Evolutionary conservation across 2,113 vertebrate species (phyloP), one percentile per base, ranked within the genome.

Genomic region (Pomatostomus ruficeps): DNA sequence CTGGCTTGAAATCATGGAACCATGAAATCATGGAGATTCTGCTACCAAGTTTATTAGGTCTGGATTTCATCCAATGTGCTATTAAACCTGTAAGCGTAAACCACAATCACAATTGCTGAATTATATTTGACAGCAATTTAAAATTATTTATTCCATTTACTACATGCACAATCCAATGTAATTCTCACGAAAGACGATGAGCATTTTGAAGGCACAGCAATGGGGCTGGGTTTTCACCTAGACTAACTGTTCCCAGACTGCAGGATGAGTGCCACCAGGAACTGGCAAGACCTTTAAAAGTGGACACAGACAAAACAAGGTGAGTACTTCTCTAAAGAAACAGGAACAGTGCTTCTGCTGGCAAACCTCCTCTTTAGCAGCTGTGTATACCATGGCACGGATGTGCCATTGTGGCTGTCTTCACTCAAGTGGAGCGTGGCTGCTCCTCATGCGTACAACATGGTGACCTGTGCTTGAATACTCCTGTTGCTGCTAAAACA

Each of bases 361-460:
- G 20, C 31, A 75, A 46, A 38, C 0, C 0, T 59, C 33, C 36
- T 45, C 28, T 43, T 68, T 57, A 20, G 12, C 7, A 4, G 14
- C 51, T 12, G 10, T 6, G 1, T 11, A 15, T 35, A 18, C 13
- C 7, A 26, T 0, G 3, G n/a, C 63, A 24, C 0, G 1, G 35
- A 54, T 0, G 0, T 12, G 15, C 31, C 2, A 1, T 21, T 2
- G 0, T 2, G 20, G 25, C 68, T 54, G 40, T 52, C 55, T 54
- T 54, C 26, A 14, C 14, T 28, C 1, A 1, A 9, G 17, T 1
- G 10, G 33, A 35, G 24, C 12, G 1, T 11, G 29, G 25, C 22
- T 67, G 15, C 21, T 78, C 17, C 25, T 85, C 40, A 11, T 4
- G 13, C 9, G 6, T 45, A 21, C 1, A 3, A 5, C 6, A 0